Evolutionary conservation across 2,797 vertebrate genomes (phyloP).

Genomic region (Xenops minutus): DNA sequence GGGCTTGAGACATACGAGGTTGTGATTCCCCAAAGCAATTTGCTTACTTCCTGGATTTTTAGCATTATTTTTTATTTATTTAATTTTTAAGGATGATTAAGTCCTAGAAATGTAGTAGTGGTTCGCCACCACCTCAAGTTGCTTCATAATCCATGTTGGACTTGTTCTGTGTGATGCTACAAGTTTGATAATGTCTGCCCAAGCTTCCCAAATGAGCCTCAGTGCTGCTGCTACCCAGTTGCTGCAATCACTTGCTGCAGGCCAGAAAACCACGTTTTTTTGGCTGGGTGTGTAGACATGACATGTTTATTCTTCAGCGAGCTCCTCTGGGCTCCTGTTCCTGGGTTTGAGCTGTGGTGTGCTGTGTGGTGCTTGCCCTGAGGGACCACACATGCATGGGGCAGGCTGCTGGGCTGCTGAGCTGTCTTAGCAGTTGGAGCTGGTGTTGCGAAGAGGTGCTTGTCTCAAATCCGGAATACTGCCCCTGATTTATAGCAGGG

Average conservation of each 20-base stretch:
- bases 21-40: background rate
- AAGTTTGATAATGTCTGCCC: background rate
- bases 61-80: background rate
- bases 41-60: background rate
- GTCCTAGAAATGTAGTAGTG: background rate
- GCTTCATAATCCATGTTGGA: background rate
- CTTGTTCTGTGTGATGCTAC: background rate
- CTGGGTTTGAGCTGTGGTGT: background rate
- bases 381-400: accelerated
- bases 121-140: background rate
- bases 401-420: background rate
- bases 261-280: background rate
- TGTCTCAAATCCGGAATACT: background rate
- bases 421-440: background rate
- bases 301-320: background rate
- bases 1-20: accelerated
- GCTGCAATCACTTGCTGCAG: background rate
- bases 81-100: background rate
- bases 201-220: background rate
- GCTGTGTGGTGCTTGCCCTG: accelerated
- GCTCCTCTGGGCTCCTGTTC: background rate
- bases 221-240: background rate
- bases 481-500: background rate
- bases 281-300: background rate
- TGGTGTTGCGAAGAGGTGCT: background rate